Conservation (phyloP, 1,140 invertebrate species). For the Tetranychus urticae region DNA sequence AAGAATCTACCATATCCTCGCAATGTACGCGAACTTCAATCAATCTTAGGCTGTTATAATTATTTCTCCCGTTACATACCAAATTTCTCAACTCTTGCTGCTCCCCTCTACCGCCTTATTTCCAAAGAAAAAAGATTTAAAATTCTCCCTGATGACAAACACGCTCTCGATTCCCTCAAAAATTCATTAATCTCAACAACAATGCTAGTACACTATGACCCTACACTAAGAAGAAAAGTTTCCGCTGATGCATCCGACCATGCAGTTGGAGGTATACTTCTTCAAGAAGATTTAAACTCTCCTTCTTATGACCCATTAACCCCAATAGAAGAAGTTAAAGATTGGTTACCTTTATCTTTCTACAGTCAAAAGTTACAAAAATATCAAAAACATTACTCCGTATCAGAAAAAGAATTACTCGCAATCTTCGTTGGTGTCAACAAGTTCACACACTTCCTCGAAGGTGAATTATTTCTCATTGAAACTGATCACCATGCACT, state of each 20-base stretch:
- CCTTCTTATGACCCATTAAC: too few species aligned
- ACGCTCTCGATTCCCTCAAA: conserved; percentile 5
- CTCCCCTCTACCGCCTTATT: conserved; percentile 18
- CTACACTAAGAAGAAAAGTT: neutral
- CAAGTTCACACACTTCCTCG: conserved; percentile 14
- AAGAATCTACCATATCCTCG: conserved; percentile 1
- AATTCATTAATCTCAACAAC: neutral
- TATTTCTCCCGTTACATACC: conserved; percentile 25
- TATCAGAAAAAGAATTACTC: conserved; percentile 12
- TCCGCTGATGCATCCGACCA: neutral
- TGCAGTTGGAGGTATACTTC: conserved; percentile 1
- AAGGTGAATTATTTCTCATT: conserved; percentile 10
- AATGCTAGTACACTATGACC: neutral
- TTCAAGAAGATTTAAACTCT: conserved; percentile 2
- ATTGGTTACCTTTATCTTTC: neutral
- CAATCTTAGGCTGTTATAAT: conserved; percentile 11
- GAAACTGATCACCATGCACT: conserved; percentile 14
- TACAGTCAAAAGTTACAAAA: neutral
- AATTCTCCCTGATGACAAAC: neutral
- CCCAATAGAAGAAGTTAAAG: neutral
- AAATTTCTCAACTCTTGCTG: conserved; percentile 18
- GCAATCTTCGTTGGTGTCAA: conserved; percentile 13
- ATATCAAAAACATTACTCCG: conserved; percentile 10
- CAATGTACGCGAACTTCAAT: conserved; percentile 2
- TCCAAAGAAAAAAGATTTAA: conserved; percentile 1